A percentile compares a stretch with the other conserved stretches of the same genome.
Evolutionary conservation across 1,140 invertebrate genomes (phyloP).

Genomic region (Portunus trituberculatus): DNA sequence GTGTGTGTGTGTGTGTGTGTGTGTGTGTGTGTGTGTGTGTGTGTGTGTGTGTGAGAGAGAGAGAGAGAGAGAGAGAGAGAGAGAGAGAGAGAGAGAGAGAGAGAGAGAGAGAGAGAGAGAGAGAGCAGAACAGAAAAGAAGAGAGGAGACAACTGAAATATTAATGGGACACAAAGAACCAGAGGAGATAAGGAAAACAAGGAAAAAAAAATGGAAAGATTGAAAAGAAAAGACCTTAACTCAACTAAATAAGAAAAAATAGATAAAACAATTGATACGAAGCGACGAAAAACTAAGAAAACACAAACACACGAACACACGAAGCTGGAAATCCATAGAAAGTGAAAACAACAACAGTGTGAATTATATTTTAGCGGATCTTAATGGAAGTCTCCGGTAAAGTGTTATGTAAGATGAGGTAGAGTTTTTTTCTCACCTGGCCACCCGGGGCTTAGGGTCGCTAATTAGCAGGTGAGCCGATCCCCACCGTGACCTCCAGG

Average conservation of each 20-base stretch:
- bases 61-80: slow-evolving; percentile 8
- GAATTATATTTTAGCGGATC: no score
- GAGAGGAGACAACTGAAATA: neutral
- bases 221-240: no score
- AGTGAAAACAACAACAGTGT: no score
- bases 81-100: neutral
- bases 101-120: neutral
- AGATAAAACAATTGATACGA: neutral
- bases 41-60: neutral
- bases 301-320: no score
- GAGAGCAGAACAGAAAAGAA: neutral
- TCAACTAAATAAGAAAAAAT: neutral
- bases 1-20: neutral
- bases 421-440: neutral
- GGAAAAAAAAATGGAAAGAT: no score
- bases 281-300: neutral
- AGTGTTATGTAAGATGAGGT: neutral
- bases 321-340: no score
- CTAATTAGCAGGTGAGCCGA: slow-evolving; percentile 1
- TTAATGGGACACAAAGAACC: no score
- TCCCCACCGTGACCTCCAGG: neutral
- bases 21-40: neutral
- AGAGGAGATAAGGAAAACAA: no score
- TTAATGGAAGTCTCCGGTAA: no score
- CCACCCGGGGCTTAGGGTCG: neutral